These are phyloP conservation scores for Heliornis fulica DNA, from an alignment of 2,113 vertebrate species.

Conservation along the genomic window DNA sequence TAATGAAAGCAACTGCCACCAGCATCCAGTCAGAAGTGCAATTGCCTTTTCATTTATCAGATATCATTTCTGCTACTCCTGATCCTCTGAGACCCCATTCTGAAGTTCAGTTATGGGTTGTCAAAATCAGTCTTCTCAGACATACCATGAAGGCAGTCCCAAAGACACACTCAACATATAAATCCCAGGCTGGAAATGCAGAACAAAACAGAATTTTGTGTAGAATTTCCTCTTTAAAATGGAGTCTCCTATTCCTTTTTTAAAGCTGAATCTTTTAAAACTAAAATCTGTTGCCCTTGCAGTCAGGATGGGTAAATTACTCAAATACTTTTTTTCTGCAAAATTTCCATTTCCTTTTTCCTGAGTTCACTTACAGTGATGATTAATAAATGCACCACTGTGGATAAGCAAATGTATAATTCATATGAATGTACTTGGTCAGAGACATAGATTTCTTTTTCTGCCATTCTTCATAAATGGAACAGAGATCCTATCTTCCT, in stretches of 20 bases:
- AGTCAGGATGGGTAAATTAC: neutral
- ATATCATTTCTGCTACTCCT: neutral
- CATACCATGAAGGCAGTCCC: neutral
- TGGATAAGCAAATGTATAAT: slow-evolving; percentile 25
- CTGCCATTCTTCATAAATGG: neutral
- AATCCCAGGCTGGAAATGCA: neutral
- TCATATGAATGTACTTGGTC: neutral
- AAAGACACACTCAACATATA: neutral
- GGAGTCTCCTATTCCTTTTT: neutral
- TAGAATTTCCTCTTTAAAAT: neutral
- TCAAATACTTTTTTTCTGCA: neutral
- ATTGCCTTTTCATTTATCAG: neutral
- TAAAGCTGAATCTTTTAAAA: neutral
- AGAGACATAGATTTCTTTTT: neutral
- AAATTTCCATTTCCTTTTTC: neutral
- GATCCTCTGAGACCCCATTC: neutral
- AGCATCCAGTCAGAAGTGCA: neutral
- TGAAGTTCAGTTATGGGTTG: neutral
- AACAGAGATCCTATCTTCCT: slow-evolving; percentile 30
- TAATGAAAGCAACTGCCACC: neutral
- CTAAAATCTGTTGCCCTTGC: neutral
- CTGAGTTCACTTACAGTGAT: neutral
- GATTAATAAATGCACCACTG: neutral
- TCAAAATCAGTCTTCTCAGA: neutral
- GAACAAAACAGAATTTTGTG: neutral